These are phyloP conservation scores for Octodonta nipae DNA, from an alignment of 2,888 invertebrate species.

Conservation along the genomic window DNA sequence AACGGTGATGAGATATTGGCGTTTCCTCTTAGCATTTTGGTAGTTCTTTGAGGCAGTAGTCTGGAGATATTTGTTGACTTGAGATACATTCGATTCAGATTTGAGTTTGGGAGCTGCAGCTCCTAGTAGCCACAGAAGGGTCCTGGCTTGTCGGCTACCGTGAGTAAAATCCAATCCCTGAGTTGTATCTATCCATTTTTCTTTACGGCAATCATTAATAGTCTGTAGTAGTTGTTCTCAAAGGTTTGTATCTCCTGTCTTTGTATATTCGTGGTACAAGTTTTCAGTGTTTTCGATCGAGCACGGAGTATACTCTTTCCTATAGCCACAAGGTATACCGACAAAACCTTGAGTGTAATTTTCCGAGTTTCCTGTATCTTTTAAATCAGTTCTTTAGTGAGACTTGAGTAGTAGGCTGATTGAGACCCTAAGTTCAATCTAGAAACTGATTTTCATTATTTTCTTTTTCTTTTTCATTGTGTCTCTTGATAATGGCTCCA, in stretches of 20 bases:
- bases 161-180: constrained; percentile 1
- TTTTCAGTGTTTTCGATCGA: constrained; percentile 1
- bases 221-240: constrained; percentile 1
- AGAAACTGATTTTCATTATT: too few relatives aligned
- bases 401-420: too few relatives aligned
- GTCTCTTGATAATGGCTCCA: too few relatives aligned
- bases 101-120: too few relatives aligned
- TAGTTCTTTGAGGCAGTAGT: background rate
- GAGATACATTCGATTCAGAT: too few relatives aligned
- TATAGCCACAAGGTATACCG: constrained; percentile 1
- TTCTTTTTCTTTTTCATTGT: too few relatives aligned
- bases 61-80: constrained; percentile 1
- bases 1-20: constrained; percentile 1
- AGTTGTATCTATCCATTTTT: constrained; percentile 1
- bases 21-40: background rate
- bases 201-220: background rate
- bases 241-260: too few relatives aligned
- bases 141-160: constrained; percentile 1
- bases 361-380: too few relatives aligned
- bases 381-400: too few relatives aligned
- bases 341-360: too few relatives aligned
- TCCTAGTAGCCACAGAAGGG: background rate
- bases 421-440: too few relatives aligned
- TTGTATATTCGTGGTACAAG: constrained; percentile 1
- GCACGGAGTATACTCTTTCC: constrained; percentile 1